Base-by-base conservation (phyloP, 2,888 invertebrate genomes). In the Abrostola tripartita region DNA sequence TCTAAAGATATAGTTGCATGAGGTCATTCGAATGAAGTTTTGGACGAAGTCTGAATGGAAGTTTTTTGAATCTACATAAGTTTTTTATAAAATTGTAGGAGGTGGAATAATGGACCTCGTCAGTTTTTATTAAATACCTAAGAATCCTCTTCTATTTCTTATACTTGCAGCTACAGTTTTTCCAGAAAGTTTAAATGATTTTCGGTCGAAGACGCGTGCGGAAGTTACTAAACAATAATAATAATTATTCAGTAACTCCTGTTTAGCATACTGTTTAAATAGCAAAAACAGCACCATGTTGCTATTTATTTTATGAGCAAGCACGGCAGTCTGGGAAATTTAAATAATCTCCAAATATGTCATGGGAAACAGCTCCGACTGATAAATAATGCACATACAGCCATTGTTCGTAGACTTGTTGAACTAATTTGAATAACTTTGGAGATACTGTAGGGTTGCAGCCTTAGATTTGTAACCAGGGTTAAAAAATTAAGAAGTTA, bases 291-390 rank as follows among this genome's bases (percentile, higher is more conserved):
- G 2, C 7, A 14, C 24, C 2, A 10, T 36, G 52, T 49, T 37
- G 58, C 40, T 63, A 52, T 74, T 68, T 60, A 68, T 64, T 61
- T 55, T 7, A 49, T 54, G 14, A 35, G 42, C 35, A 58, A 73
- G 58, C 14, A 7, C 54, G 40, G 52, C 52, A 62, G 68, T 54
- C 47, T 58, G 24, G 40, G 11, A 11, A 61, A 61, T 76, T 68
- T 72, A 66, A 74, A 76, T 74, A 66, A 64, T 53, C 38, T 40
- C 52, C 36, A 72, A 65, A 67, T 67, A 65, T 76, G 62, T 68
- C 59, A 60, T 55, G 55, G 52, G 61, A 58, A 63, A 66, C 63
- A 62, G 59, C 54, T 68, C 53, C n/a, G 6, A 58, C 49, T 60
- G 42, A 65, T 75, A 67, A 67, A 75, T 72, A 75, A 68, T 65